Conservation (phyloP, 2,113 vertebrate species). For the Paramisgurnus dabryanus region DNA sequence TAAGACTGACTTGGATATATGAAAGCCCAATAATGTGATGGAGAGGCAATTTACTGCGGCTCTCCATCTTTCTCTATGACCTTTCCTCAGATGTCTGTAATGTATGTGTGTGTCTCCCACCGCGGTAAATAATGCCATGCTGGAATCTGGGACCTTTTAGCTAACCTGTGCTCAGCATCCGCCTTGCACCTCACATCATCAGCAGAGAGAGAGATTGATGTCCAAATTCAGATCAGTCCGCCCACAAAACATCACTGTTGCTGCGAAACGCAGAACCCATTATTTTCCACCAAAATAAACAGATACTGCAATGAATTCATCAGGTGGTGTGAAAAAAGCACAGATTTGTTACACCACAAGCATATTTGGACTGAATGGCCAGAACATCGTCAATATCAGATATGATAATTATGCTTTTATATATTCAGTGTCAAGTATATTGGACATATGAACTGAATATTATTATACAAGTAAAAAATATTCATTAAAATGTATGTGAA, state of each 20-base stretch:
- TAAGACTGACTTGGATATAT: conserved; percentile 56
- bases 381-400: neutral
- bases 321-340: conserved; percentile 49
- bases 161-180: conserved; percentile 61
- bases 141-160: conserved; percentile 66
- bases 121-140: conserved; percentile 69
- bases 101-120: conserved; percentile 65
- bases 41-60: conserved; percentile 70
- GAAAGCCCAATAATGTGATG: conserved; percentile 64
- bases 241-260: conserved; percentile 65
- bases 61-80: conserved; percentile 74
- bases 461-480: too few relatives aligned
- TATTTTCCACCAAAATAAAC: conserved; percentile 62
- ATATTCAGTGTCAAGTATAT: too few relatives aligned
- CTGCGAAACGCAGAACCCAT: conserved; percentile 68
- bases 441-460: too few relatives aligned
- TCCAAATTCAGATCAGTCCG: conserved; percentile 62
- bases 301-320: conserved; percentile 57
- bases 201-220: conserved; percentile 65
- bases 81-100: conserved; percentile 73
- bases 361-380: neutral
- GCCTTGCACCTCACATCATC: conserved; percentile 70
- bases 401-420: neutral
- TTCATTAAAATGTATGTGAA: too few relatives aligned
- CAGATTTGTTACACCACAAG: neutral